Base-by-base conservation (phyloP, 2,797 vertebrate genomes). In the Acrossocheilus wenchowensis region DNA sequence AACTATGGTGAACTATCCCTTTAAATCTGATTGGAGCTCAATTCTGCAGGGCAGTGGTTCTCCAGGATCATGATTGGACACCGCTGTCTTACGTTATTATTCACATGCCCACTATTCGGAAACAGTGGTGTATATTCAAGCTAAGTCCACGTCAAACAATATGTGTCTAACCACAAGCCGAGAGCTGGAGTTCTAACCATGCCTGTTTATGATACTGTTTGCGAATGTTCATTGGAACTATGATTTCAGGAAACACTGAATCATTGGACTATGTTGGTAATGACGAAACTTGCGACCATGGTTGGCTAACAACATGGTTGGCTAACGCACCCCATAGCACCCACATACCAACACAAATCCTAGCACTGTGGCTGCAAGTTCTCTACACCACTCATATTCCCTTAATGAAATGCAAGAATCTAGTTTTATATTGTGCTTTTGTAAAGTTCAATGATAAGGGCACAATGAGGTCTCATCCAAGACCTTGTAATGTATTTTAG, bases 401-500 rank as follows among this genome's bases (percentile, higher is more conserved):
- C 4, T 17, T 11, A 48, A 75, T 54, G 14, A 11, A 72, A 82
- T 12, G 17, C 41, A 48, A 45, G 9, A 45, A 68, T 52, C 30
- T 23, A 69, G 19, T 81, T 50, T 81, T 36, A 52, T 39, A 69
- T 39, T 5, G 41, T 11, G 23, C 26, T 48, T 68, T 68, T 36
- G 79, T 52, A n/a, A 69, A 79, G n/a, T 36, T 52, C 34, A 81
- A n/a, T 69, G 64, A 68, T 26, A 36, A 19, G 50, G 50, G 19
- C 78, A 81, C 26, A 66, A 66, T 26, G 17, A 30, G 15, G 17
- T 21, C 15, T 30, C n/a, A 69, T 68, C 36, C 12, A 41, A 26
- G 69, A 74, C 52, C n/a, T 45, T 57, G 8, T 19, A 72, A 41
- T 72, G 68, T 73, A 73, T 62, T 72, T 60, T 73, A 83, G 69